These are phyloP conservation scores for Actinia equina DNA, from an alignment of 64 coral and sea anemone genomes.

Conservation along the genomic window DNA sequence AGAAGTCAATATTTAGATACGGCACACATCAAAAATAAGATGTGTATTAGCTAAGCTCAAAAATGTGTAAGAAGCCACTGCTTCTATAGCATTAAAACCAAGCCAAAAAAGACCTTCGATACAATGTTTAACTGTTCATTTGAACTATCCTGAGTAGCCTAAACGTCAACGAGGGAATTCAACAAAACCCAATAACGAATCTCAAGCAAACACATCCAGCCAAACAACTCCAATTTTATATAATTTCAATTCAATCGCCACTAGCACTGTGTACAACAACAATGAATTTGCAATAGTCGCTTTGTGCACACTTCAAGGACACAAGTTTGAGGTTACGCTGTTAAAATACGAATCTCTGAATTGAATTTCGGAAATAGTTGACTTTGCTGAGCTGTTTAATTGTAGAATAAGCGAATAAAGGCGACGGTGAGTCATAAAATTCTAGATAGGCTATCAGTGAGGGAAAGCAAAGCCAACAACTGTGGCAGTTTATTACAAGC, in stretches of 20 bases:
- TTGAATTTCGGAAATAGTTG: not conserved
- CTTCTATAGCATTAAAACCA: not conserved
- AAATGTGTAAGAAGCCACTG: not conserved
- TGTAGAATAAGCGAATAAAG: not conserved
- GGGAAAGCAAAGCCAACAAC: not conserved
- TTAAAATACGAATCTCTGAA: not conserved
- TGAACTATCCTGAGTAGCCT: not conserved
- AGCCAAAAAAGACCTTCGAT: not conserved
- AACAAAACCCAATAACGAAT: not conserved
- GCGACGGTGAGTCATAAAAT: not conserved
- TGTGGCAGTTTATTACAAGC: not conserved
- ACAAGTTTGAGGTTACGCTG: not conserved
- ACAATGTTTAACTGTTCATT: not conserved
- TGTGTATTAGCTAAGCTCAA: not conserved
- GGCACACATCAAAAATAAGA: slow-evolving; percentile 3
- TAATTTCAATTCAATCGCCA: not conserved
- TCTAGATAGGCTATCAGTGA: not conserved
- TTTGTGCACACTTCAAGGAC: not conserved
- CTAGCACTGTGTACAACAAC: not conserved
- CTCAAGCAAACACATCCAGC: not conserved
- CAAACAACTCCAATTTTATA: not conserved
- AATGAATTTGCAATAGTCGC: not conserved
- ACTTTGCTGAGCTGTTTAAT: not conserved
- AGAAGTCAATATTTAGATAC: not conserved
- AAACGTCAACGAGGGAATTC: not conserved